These are phyloP conservation scores for Byasa hedistus DNA, from an alignment of 2,888 invertebrate species.

Conservation along the genomic window DNA sequence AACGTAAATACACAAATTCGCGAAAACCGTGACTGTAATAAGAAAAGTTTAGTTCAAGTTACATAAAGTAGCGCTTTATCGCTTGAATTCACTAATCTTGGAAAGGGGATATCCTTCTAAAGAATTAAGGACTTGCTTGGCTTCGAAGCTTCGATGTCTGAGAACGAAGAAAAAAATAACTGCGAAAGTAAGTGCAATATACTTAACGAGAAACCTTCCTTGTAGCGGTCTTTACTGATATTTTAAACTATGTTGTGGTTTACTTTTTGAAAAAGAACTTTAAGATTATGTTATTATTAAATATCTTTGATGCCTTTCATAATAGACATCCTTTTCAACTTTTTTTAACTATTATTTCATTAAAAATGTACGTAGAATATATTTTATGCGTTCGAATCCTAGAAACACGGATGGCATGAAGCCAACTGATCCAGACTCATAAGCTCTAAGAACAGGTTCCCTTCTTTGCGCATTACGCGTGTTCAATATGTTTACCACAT, in stretches of 20 bases:
- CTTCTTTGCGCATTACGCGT: slow-evolving; percentile 21
- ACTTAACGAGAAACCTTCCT: slow-evolving; percentile 62
- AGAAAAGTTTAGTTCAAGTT: slow-evolving; percentile 27
- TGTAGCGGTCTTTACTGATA: slow-evolving; percentile 54
- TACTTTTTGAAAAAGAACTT: neutral
- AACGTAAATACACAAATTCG: neutral
- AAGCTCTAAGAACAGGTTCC: slow-evolving; percentile 29
- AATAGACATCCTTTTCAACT: too few species aligned
- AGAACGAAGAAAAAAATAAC: slow-evolving; percentile 47
- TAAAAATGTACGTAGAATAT: too few species aligned
- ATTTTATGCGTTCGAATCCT: slow-evolving; percentile 6
- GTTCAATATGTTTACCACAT: slow-evolving; percentile 17
- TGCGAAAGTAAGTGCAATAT: slow-evolving; percentile 49
- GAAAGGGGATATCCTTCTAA: slow-evolving; percentile 47
- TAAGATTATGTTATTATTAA: neutral
- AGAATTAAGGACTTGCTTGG: slow-evolving; percentile 39
- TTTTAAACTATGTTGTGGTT: slow-evolving; percentile 29
- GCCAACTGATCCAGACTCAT: slow-evolving; percentile 16
- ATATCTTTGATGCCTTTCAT: neutral
- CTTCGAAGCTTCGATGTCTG: slow-evolving; percentile 44
- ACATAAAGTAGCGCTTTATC: slow-evolving; percentile 28
- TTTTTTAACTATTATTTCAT: too few species aligned
- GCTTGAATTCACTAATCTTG: slow-evolving; percentile 39
- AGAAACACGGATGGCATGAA: slow-evolving; percentile 10
- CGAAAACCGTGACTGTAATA: slow-evolving; percentile 12